Evolutionary conservation across 1,140 invertebrate species (phyloP), one percentile per base, ranked within the genome.

Genomic region (Papilio aristodemus): DNA sequence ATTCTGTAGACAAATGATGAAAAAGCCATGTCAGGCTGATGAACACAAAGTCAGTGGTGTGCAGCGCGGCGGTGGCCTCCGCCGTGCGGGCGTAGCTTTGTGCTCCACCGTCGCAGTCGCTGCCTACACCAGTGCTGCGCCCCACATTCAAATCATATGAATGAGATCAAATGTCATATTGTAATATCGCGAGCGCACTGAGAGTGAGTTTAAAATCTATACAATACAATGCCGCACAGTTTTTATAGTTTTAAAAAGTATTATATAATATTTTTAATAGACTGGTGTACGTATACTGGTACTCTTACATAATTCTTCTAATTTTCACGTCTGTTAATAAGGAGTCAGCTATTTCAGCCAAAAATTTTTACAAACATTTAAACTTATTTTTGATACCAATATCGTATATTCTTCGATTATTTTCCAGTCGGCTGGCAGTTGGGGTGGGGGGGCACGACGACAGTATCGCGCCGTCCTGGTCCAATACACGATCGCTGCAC

Each of bases 401-500:
- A 39, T 39, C 36, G 19, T 5, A 9, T 50, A 50, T 60, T 38
- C 19, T 60, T 38, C 19, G 36, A 37, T 8, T 63, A 25, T 41
- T 43, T 9, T 25, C 10, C 63, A 27, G 63, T 14, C 63, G 27
- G 25, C 13, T 17, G 39, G 0, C 59, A 62, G 22, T n/a, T n/a
- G n/a, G n/a, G n/a, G n/a, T n/a, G n/a, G n/a, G n/a, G n/a, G n/a
- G n/a, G n/a, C n/a, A n/a, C n/a, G n/a, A n/a, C n/a, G n/a, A n/a
- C n/a, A n/a, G n/a, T n/a, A n/a, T 6, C 37, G 5, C 60, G 17
- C 60, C 36, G 62, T 14, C 62, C 63, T 50, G 43, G 50, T 50
- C 41, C n/a, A 66, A 66, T 66, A 66, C 38, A 22, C 9, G 63
- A 66, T 66, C 63, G 19, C 14, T 17, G 22, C 14, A 1, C n/a